Percentiles rank a stretch among this genome's conserved stretches.
Conservation (phyloP, 2,888 invertebrate genomes). For the Drosophila neonasuta region DNA sequence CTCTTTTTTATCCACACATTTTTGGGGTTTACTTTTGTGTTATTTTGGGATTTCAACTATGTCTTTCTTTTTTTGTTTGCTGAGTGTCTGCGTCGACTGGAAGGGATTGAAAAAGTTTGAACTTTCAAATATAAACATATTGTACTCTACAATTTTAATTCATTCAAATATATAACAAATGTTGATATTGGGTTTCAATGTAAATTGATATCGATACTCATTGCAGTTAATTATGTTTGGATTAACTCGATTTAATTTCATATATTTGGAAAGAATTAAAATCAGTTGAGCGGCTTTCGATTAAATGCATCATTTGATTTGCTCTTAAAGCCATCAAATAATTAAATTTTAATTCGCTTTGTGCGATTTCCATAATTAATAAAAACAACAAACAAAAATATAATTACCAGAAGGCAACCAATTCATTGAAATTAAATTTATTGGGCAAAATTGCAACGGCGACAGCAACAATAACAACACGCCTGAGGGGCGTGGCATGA, state of each 20-base stretch:
- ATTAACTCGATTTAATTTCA: conserved; percentile 1
- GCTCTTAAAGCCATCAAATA: conserved; percentile 47
- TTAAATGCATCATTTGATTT: conserved; percentile 35
- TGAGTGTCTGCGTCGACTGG: background rate
- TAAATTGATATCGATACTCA: conserved; percentile 5
- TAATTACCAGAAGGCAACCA: conserved; percentile 15
- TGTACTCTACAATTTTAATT: no score
- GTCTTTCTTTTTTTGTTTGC: background rate
- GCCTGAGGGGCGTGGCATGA: conserved; percentile 14
- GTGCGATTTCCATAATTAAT: conserved; percentile 37
- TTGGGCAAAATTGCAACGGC: conserved; percentile 21
- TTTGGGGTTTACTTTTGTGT: background rate
- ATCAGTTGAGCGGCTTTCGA: conserved; percentile 26
- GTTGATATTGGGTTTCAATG: background rate
- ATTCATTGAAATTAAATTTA: conserved; percentile 50
- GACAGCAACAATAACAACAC: background rate
- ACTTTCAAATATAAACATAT: background rate
- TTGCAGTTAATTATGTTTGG: conserved; percentile 12
- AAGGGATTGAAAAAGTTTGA: background rate
- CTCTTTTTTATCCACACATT: background rate
- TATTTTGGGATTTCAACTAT: background rate
- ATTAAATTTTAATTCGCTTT: conserved; percentile 53
- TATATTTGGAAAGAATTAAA: conserved; percentile 20
- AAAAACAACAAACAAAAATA: conserved; percentile 20
- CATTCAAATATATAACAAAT: background rate